These are phyloP conservation scores for Enteromius paludinosus DNA, from an alignment of 2,797 vertebrate genomes.

Conservation along the genomic window DNA sequence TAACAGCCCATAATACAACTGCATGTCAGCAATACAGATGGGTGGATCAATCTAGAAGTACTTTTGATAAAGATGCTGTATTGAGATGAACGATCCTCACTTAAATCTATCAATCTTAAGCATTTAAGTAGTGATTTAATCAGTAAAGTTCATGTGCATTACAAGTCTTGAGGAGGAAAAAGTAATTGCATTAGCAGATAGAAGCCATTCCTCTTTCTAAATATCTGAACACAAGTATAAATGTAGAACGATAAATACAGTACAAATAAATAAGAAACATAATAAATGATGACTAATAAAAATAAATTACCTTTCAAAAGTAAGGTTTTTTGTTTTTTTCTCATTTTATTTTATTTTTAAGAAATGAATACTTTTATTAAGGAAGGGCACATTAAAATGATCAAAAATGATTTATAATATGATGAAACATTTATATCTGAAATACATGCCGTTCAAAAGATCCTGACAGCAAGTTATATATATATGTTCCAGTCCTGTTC, in stretches of 20 bases:
- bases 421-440: not conserved
- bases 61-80: not conserved
- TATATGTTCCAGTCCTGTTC: not conserved
- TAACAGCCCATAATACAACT: conserved; percentile 22
- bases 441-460: not conserved
- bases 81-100: not conserved
- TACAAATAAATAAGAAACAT: not conserved
- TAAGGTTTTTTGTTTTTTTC: not conserved
- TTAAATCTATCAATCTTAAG: not conserved
- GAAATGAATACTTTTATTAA: not conserved
- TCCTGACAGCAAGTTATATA: not conserved
- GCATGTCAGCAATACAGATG: not conserved
- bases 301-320: not conserved
- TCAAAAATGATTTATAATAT: not conserved
- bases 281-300: not conserved
- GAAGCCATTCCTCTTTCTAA: not conserved
- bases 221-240: not conserved
- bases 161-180: not conserved
- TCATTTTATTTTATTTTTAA: not conserved
- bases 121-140: not conserved
- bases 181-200: not conserved
- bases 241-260: not conserved
- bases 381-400: not conserved
- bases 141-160: not conserved
- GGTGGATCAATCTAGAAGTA: conserved; percentile 11